These are phyloP conservation scores for Brachypalpus laphriformis DNA, from an alignment of 2,888 invertebrate genomes.

Conservation along the genomic window DNA sequence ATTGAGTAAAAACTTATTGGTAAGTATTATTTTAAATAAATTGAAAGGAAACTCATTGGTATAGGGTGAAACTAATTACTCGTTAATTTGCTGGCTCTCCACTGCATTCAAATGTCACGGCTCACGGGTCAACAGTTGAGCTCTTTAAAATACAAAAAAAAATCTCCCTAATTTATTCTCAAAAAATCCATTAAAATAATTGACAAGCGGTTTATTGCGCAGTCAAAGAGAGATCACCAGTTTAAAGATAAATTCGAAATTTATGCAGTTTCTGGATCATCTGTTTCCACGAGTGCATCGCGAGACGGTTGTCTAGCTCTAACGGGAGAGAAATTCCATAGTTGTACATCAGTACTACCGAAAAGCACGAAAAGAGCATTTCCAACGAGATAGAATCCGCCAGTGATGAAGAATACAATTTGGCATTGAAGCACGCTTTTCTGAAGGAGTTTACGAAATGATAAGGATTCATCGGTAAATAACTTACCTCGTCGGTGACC, in stretches of 20 bases:
- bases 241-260: neutral
- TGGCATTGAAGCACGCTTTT: slow-evolving; percentile 87
- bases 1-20: too few relatives aligned
- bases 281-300: slow-evolving; percentile 9
- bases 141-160: neutral
- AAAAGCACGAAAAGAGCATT: slow-evolving; percentile 88
- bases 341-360: slow-evolving; percentile 86
- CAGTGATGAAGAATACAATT: slow-evolving; percentile 89
- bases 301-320: slow-evolving; percentile 19
- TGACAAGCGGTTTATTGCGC: slow-evolving; percentile 17
- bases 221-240: slow-evolving; percentile 4
- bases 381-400: slow-evolving; percentile 88
- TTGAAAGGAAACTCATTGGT: too few relatives aligned
- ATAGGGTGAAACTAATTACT: too few relatives aligned
- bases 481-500: slow-evolving; percentile 84
- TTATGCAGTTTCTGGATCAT: slow-evolving; percentile 37
- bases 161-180: neutral
- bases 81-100: too few relatives aligned
- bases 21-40: too few relatives aligned
- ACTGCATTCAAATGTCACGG: too few relatives aligned
- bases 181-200: slow-evolving; percentile 31
- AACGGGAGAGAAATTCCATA: slow-evolving; percentile 86
- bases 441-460: slow-evolving; percentile 81
- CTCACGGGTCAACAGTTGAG: neutral
- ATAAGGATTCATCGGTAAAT: too few relatives aligned